Percentiles rank a stretch among this genome's conserved stretches.
Conservation (phyloP, 2,797 vertebrate genomes). For the Chloroceryle amazona region DNA sequence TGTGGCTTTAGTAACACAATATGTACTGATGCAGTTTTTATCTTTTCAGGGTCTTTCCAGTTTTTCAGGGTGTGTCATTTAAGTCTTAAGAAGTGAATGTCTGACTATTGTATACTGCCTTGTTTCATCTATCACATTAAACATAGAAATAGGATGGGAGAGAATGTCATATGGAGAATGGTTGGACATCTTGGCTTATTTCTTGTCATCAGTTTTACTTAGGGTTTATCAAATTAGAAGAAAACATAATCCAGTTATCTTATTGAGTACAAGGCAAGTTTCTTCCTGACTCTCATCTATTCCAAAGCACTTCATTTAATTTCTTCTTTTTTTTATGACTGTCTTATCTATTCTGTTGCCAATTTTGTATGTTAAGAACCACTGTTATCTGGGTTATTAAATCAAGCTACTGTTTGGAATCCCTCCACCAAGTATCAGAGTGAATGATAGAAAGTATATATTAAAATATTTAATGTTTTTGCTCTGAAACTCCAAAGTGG, state of each 20-base stretch:
- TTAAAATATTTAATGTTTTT: neutral
- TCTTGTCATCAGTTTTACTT: constrained; percentile 22
- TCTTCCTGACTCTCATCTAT: constrained; percentile 27
- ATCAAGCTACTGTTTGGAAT: neutral
- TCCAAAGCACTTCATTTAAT: neutral
- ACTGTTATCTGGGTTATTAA: neutral
- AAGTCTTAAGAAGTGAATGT: neutral
- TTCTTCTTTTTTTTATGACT: constrained; percentile 9
- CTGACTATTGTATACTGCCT: neutral
- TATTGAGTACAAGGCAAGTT: neutral
- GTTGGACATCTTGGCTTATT: neutral
- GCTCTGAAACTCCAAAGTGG: neutral
- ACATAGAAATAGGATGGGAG: neutral
- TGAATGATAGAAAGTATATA: neutral
- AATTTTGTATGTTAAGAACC: neutral
- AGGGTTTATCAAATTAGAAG: constrained; percentile 31
- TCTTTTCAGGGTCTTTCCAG: neutral
- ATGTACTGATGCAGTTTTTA: neutral
- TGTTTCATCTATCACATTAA: neutral
- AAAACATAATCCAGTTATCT: constrained; percentile 24
- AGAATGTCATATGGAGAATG: neutral
- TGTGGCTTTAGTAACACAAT: neutral
- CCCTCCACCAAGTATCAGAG: neutral
- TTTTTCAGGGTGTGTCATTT: neutral
- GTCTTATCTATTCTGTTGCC: neutral